Percentiles rank a stretch among this genome's conserved stretches.
phyloP scores from a whole-genome alignment of 2,113 vertebrate species.

The Oreotrochilus melanogaster region DNA sequence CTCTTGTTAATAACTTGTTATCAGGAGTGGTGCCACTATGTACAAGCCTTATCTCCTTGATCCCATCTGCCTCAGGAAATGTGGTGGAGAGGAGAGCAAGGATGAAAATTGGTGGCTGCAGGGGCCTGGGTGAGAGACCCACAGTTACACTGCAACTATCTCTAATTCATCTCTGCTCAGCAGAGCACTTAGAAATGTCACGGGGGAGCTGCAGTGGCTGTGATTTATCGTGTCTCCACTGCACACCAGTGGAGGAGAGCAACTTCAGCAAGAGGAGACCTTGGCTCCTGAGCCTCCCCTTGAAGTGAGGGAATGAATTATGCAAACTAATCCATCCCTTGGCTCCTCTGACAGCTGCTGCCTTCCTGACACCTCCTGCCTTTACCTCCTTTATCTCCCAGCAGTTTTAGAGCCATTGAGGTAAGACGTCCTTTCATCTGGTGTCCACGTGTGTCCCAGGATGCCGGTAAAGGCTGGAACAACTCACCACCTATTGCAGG shows the following conservation, averaged over 20 bases:
- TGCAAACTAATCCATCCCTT: constrained; percentile 33
- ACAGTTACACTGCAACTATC: fast-evolving
- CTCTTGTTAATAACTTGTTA: constrained; percentile 39
- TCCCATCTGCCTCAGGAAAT: constrained; percentile 33
- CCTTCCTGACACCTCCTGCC: background rate
- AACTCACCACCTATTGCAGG: background rate
- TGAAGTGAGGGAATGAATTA: constrained; percentile 54
- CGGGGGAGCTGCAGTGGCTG: background rate
- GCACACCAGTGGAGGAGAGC: background rate
- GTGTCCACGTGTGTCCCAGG: background rate
- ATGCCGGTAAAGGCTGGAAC: background rate
- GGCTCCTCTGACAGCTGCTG: background rate
- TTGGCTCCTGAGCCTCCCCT: constrained; percentile 54
- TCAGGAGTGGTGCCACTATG: background rate
- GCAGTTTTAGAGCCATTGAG: background rate
- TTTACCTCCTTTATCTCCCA: background rate
- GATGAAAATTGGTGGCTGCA: background rate
- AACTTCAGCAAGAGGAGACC: constrained; percentile 38
- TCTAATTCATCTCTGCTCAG: background rate
- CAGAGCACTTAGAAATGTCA: constrained; percentile 33
- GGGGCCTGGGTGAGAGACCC: background rate
- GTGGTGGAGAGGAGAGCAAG: background rate
- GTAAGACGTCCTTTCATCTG: background rate
- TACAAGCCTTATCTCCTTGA: background rate
- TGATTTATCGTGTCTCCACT: constrained; percentile 1